These are phyloP conservation scores for Chiloscyllium plagiosum DNA, from an alignment of 2,113 vertebrate genomes.

Conservation along the genomic window DNA sequence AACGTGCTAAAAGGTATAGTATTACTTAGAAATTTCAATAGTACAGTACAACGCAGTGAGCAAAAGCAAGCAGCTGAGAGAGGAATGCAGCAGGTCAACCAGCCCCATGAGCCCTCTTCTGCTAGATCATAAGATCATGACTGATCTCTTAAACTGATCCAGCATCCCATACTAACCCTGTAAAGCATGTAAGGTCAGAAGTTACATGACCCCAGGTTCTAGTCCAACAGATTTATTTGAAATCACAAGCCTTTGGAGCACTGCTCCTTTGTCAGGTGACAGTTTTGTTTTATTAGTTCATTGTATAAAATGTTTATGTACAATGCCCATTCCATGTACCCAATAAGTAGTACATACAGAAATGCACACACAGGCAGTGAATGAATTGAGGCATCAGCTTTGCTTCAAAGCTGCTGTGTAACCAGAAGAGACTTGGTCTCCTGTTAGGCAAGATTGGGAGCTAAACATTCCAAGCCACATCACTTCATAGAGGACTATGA, in stretches of 20 bases:
- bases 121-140: not conserved
- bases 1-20: constrained; percentile 84
- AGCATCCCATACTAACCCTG: not conserved
- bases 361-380: not conserved
- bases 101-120: not conserved
- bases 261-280: too few relatives aligned
- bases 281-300: too few relatives aligned
- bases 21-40: not conserved
- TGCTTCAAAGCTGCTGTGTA: not conserved
- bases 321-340: too few relatives aligned
- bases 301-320: too few relatives aligned
- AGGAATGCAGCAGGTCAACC: not conserved
- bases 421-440: not conserved
- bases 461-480: not conserved
- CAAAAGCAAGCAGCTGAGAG: not conserved
- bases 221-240: too few relatives aligned
- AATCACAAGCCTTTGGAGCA: too few relatives aligned
- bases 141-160: not conserved
- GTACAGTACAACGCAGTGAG: not conserved
- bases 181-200: not conserved
- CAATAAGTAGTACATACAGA: too few relatives aligned
- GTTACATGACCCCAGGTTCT: too few relatives aligned
- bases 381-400: not conserved
- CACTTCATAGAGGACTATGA: not conserved
- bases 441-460: not conserved